phyloP scores from a whole-genome alignment of 2,888 invertebrate species.

The Catotricha subobsoleta region DNA sequence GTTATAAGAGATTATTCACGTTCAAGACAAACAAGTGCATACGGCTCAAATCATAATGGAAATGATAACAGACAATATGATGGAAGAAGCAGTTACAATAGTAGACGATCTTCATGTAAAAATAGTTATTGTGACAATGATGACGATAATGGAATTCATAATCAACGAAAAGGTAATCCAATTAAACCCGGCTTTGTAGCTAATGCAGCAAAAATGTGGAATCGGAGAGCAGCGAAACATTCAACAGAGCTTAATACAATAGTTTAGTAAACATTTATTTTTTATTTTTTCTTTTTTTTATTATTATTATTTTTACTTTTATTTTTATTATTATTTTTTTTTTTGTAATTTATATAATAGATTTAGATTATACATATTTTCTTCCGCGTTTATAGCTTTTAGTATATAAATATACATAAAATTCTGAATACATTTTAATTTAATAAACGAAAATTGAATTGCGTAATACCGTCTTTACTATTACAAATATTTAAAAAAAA shows the following conservation, averaged over 20 bases:
- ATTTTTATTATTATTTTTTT: too few species aligned
- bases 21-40: background rate
- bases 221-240: slow-evolving; percentile 7
- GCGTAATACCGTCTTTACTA: too few species aligned
- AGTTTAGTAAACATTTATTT: background rate
- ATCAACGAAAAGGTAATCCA: too few species aligned
- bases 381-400: too few species aligned
- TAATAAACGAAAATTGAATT: too few species aligned
- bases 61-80: background rate
- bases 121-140: background rate
- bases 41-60: background rate
- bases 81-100: background rate
- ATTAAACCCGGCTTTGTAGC: slow-evolving; percentile 12
- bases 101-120: background rate
- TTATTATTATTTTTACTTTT: too few species aligned
- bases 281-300: too few species aligned
- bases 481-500: too few species aligned
- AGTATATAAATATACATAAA: too few species aligned
- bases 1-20: slow-evolving; percentile 10
- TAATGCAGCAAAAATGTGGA: slow-evolving; percentile 13
- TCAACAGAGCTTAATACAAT: slow-evolving; percentile 4
- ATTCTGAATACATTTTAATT: too few species aligned
- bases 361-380: too few species aligned
- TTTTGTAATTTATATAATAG: too few species aligned
- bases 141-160: slow-evolving; percentile 8